A percentile compares a stretch with the other conserved stretches of the same genome.
Conservation (phyloP, 2,797 vertebrate species). For the Periophthalmus magnuspinnatus region DNA sequence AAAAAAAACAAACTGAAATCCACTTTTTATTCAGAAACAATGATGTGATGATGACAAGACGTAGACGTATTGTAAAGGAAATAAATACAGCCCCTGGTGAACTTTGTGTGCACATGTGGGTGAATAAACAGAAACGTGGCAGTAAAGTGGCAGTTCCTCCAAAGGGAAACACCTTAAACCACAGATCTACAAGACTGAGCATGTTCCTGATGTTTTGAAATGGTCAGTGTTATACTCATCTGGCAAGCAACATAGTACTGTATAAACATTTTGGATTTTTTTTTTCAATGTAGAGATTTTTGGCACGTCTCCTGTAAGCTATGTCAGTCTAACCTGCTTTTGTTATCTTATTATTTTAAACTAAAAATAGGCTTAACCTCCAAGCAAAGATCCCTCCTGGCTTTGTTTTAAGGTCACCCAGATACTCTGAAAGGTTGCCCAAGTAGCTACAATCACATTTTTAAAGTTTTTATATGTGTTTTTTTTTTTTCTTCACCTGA, state of each 20-base stretch:
- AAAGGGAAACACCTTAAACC: constrained; percentile 55
- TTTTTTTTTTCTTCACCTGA: constrained; percentile 78
- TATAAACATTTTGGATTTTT: no score
- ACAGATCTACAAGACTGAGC: constrained; percentile 8
- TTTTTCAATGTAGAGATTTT: neutral
- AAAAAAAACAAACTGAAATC: neutral
- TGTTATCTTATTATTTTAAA: neutral
- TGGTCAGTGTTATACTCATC: neutral
- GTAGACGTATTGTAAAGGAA: neutral
- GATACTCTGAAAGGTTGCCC: no score
- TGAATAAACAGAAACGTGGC: neutral
- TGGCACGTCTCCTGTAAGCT: neutral
- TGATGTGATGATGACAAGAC: neutral
- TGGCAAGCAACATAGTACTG: neutral
- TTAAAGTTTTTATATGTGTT: neutral
- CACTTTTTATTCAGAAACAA: neutral
- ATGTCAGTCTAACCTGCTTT: neutral
- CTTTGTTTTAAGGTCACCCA: no score
- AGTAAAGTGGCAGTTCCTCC: constrained; percentile 31
- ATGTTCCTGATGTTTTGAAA: constrained; percentile 20
- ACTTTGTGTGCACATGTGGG: neutral
- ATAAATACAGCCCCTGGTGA: neutral
- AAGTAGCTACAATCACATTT: no score
- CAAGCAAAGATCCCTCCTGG: no score
- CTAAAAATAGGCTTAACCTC: no score